Conservation (phyloP, 1,140 invertebrate genomes). For the Drosophila elegans region DNA sequence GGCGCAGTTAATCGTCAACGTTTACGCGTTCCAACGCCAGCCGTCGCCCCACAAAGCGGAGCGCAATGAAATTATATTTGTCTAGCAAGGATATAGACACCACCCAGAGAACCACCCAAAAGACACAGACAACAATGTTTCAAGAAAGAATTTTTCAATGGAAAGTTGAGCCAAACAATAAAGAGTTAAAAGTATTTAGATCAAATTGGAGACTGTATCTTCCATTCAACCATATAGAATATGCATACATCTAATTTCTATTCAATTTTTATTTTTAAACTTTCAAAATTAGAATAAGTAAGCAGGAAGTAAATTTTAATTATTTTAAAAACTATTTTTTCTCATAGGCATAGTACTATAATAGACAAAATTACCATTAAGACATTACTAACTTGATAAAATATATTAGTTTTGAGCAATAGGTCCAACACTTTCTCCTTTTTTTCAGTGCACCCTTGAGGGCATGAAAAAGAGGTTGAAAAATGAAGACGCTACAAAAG, state of each 20-base stretch:
- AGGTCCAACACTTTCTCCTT: neutral
- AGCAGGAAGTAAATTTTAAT: no score
- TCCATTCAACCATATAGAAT: neutral
- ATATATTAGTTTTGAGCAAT: neutral
- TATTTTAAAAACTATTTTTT: no score
- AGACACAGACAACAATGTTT: constrained; percentile 1
- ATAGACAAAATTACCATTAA: neutral
- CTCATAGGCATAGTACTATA: neutral
- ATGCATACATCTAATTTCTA: no score
- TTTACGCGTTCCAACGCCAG: constrained; percentile 82
- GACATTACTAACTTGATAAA: no score
- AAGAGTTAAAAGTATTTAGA: no score
- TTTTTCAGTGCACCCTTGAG: constrained; percentile 9
- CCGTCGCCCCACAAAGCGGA: constrained; percentile 72
- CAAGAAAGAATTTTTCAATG: neutral
- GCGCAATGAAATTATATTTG: constrained; percentile 83
- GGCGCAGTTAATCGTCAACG: constrained; percentile 84
- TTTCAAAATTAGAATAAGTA: neutral
- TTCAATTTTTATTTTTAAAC: neutral
- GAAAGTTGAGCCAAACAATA: neutral
- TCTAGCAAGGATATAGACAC: constrained; percentile 48
- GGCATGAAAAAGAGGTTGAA: constrained; percentile 8
- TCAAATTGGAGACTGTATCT: neutral
- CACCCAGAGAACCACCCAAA: neutral
- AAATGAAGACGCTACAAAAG: constrained; percentile 37